A percentile compares a stretch with the other conserved stretches of the same genome.
These are phyloP conservation scores for Camponotus pennsylvanicus DNA, from an alignment of 1,140 invertebrate genomes.

Conservation along the genomic window DNA sequence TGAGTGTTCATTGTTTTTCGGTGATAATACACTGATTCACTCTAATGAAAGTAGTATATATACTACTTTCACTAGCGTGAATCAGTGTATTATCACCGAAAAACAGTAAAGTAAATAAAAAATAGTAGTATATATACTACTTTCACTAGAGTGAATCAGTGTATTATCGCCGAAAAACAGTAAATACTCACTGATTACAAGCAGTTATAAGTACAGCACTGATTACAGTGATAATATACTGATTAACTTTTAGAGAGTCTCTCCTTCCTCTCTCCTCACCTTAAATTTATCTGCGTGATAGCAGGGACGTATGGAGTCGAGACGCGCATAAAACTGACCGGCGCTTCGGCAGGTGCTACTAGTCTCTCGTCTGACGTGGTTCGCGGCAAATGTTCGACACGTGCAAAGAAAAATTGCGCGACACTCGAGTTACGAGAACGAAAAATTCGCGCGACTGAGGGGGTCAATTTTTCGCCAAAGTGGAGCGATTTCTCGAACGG, in stretches of 20 bases:
- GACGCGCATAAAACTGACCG: constrained; percentile 75
- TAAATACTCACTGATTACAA: no score
- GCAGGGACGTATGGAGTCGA: constrained; percentile 66
- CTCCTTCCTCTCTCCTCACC: constrained; percentile 29
- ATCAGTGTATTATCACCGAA: no score
- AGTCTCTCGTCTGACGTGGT: constrained; percentile 68
- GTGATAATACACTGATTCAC: no score
- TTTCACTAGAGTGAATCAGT: no score
- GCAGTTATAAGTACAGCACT: no score
- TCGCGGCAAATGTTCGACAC: constrained; percentile 64
- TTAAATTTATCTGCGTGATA: constrained; percentile 72
- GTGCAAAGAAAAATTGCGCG: constrained; percentile 56
- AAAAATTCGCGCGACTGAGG: constrained; percentile 4
- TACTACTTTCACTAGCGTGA: no score
- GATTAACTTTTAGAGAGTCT: background rate
- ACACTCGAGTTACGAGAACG: constrained; percentile 28
- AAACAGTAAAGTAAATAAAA: no score
- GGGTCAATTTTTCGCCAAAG: constrained; percentile 17
- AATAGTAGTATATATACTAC: no score
- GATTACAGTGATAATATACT: no score
- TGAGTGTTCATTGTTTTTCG: no score
- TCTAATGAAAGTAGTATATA: no score
- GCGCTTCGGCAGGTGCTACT: constrained; percentile 72
- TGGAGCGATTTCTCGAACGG: constrained; percentile 45
- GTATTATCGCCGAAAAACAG: no score